Evolutionary conservation across 1,140 invertebrate species (phyloP), one percentile per base, ranked within the genome.

Genomic region (Tetraneura akinire): DNA sequence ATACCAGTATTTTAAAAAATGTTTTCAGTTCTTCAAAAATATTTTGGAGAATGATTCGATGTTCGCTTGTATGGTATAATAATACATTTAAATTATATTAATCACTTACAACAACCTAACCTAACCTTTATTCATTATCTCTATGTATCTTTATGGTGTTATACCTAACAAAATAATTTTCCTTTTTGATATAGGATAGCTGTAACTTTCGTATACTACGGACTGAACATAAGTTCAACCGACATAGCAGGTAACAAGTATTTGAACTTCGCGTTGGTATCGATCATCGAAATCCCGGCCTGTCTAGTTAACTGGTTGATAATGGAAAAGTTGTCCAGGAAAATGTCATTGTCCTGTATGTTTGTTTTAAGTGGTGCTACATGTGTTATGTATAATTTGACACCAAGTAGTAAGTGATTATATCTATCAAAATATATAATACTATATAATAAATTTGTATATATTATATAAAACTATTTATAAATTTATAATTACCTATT

Each of bases 201-300:
- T 4, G 91, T 91, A 84, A 88, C 90, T 9, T 89, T 92, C 68
- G 88, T 92, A 2, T 93, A 90, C 82, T 93, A 92, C 83, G 92
- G 91, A 2, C 84, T 93, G 13, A 91, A 91, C 0, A 85, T 93
- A 21, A 92, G 92, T 83, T 76, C 83, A 5, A 81, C 82, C 0
- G 53, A 73, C 14, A 81, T 84, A 16, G 82, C 73, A 5, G 81
- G 81, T 4, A 76, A 83, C 49, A 83, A 83, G 21, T 89, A 88
- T 81, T 37, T 89, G 6, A 89, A 88, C 80, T 89, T 89, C 83
- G 82, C 86, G 14, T 83, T 88, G 13, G 85, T 86, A 18, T 87
- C 85, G 23, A 80, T 86, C 14, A 87, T 88, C 0, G 89, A 90
- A 82, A 84, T 88, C 60, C 87, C 87, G 10, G 85, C 80, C 1